phyloP scores from a whole-genome alignment of 2,113 vertebrate genomes.

The Uropsilus gracilis region DNA sequence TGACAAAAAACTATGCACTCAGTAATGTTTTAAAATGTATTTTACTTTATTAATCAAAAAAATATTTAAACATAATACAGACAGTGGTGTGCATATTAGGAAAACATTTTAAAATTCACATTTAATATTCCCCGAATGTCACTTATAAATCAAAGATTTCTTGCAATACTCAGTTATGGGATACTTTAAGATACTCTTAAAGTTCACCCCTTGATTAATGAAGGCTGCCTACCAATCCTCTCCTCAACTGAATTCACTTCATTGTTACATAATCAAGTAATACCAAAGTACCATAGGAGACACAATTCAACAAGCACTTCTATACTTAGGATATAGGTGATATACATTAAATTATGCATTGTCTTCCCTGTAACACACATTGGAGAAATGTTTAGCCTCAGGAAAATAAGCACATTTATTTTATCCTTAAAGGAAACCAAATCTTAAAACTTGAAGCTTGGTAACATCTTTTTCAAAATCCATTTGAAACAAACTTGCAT shows the following conservation, averaged over 20 bases:
- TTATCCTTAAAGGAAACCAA: background rate
- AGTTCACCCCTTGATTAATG: background rate
- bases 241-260: background rate
- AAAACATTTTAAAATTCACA: background rate
- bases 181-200: background rate
- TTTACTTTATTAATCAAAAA: background rate
- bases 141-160: background rate
- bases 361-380: background rate
- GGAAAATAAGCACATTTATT: background rate
- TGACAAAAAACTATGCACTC: background rate
- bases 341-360: background rate
- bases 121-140: background rate
- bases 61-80: background rate
- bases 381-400: background rate
- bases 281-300: background rate
- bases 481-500: background rate
- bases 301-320: background rate
- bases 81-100: background rate
- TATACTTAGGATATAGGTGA: background rate
- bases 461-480: background rate
- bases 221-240: background rate
- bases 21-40: background rate
- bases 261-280: background rate
- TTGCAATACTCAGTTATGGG: background rate
- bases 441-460: background rate